A percentile compares a stretch with the other conserved stretches of the same genome.
These are phyloP conservation scores for Sebastes reedi DNA, from an alignment of 2,797 vertebrate species.

Conservation along the genomic window DNA sequence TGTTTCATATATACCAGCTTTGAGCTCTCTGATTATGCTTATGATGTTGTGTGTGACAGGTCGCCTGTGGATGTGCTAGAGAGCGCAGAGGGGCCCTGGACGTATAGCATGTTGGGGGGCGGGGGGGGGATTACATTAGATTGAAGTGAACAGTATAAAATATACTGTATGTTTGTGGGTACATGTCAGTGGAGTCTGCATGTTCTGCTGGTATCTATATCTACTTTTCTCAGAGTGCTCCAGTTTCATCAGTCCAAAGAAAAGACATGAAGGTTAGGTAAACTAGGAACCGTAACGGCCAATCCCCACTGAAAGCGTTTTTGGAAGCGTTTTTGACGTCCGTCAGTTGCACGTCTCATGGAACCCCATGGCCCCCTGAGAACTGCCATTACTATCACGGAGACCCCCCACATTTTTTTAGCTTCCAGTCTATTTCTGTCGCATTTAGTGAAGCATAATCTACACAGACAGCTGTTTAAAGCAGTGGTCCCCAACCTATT, in stretches of 20 bases:
- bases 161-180: not conserved
- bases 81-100: constrained; percentile 39
- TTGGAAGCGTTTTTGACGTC: not conserved
- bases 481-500: no score
- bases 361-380: not conserved
- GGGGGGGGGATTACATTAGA: not conserved
- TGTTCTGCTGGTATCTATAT: not conserved
- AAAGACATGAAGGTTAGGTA: not conserved
- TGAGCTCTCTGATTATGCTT: constrained; percentile 72
- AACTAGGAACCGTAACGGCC: not conserved
- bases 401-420: not conserved
- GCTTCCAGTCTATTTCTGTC: not conserved
- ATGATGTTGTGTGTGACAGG: constrained; percentile 76
- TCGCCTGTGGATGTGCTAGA: constrained; percentile 63
- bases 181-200: not conserved
- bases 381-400: no score
- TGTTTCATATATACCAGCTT: constrained; percentile 72
- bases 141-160: constrained; percentile 6
- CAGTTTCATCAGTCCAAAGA: not conserved
- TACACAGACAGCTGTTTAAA: not conserved
- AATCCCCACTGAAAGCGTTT: not conserved
- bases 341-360: rapidly evolving
- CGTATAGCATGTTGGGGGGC: not conserved
- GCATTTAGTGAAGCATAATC: not conserved
- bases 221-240: not conserved